Evolutionary conservation across 2,888 invertebrate species (phyloP).

Genomic region (Subacronicta megacephala): DNA sequence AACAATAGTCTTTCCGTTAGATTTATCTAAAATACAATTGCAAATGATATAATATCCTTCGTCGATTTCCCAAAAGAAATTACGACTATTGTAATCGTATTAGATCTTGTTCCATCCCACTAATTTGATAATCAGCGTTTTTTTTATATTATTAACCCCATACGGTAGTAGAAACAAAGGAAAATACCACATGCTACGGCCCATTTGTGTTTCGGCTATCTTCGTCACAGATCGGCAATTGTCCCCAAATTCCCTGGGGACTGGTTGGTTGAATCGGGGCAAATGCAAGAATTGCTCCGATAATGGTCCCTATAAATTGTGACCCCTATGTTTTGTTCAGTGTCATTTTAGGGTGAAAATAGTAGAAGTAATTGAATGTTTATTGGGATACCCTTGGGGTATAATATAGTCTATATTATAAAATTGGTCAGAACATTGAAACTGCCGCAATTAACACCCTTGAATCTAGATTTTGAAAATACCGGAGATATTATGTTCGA

Average conservation of each 20-base stretch:
- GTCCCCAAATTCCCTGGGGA: conserved; percentile 62
- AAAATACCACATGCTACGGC: conserved; percentile 61
- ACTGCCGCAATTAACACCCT: too few species aligned
- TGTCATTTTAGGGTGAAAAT: conserved; percentile 58
- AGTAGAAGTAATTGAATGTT: conserved; percentile 1
- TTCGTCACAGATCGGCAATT: conserved; percentile 70
- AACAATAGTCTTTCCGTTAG: too few species aligned
- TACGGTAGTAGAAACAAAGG: conserved; percentile 48
- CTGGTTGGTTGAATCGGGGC: conserved; percentile 65
- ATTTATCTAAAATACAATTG: too few species aligned
- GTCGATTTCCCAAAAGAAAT: conserved; percentile 1
- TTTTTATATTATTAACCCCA: conserved; percentile 27
- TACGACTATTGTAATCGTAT: conserved; percentile 19
- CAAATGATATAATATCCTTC: background rate
- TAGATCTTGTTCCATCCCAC: conserved; percentile 18
- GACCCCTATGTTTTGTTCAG: conserved; percentile 65
- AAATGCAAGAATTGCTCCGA: conserved; percentile 74
- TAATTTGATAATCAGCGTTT: conserved; percentile 31
- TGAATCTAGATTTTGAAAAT: too few species aligned
- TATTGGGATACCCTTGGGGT: background rate
- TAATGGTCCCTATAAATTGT: conserved; percentile 74
- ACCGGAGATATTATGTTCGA: too few species aligned
- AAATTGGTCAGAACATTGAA: too few species aligned
- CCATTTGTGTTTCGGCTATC: conserved; percentile 74
- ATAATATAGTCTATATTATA: too few species aligned